Evolutionary conservation across 2,797 vertebrate genomes (phyloP).

Genomic region (Apogon talboti): DNA sequence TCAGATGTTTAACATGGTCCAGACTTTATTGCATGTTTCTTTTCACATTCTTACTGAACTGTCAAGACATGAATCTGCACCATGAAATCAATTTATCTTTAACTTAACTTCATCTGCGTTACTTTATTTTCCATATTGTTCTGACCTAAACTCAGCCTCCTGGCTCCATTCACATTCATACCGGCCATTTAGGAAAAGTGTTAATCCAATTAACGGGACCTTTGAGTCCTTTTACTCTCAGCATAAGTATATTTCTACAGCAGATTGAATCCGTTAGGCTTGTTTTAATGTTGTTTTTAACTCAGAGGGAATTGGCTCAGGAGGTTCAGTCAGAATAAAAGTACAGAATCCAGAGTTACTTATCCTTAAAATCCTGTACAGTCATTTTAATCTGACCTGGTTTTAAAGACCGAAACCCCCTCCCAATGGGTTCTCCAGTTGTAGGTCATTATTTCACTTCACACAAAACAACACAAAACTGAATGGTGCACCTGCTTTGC

Average conservation of each 20-base stretch:
- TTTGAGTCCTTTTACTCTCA: conserved; percentile 71
- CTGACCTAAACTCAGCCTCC: conserved; percentile 36
- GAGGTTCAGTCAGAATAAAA: conserved; percentile 41
- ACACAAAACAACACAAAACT: no score
- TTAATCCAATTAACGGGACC: conserved; percentile 84
- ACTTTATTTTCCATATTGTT: conserved; percentile 15
- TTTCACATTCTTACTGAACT: no score
- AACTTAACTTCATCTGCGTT: not conserved
- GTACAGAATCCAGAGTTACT: conserved; percentile 15
- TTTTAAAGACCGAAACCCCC: conserved; percentile 28
- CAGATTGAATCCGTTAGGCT: conserved; percentile 78
- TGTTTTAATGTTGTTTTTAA: conserved; percentile 70
- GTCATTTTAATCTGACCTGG: conserved; percentile 14
- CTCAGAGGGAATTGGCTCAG: conserved; percentile 40
- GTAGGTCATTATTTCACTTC: not conserved
- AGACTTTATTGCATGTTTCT: no score
- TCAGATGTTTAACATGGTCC: no score
- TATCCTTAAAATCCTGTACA: conserved; percentile 8
- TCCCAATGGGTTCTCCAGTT: not conserved
- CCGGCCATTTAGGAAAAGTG: conserved; percentile 75
- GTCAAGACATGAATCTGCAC: no score
- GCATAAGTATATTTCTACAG: conserved; percentile 71
- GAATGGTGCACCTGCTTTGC: no score
- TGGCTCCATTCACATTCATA: conserved; percentile 75
- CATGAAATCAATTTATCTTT: no score